Conservation (phyloP, 2,113 vertebrate species). For the Gymnarchus niloticus region DNA sequence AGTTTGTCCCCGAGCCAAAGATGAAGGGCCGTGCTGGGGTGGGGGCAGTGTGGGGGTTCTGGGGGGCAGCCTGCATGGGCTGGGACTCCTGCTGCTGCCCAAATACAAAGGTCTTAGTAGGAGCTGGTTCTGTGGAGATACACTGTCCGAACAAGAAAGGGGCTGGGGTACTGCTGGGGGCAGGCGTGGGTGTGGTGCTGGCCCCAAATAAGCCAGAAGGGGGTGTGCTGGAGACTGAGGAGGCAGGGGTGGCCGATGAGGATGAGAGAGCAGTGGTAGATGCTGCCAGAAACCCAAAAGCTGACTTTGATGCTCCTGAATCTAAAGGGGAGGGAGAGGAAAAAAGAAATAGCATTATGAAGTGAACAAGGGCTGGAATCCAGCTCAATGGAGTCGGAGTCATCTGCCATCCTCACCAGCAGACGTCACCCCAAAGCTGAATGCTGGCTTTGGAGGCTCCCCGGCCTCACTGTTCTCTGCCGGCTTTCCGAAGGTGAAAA, state of each 20-base stretch:
- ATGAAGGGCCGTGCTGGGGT: constrained; percentile 62
- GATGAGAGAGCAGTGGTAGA: constrained; percentile 56
- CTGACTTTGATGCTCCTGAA: constrained; percentile 64
- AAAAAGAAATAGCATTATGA: constrained; percentile 10
- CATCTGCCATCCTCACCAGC: constrained; percentile 45
- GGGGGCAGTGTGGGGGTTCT: constrained; percentile 33
- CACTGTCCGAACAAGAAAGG: constrained; percentile 80
- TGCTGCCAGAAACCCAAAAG: constrained; percentile 73
- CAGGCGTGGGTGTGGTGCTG: constrained; percentile 39
- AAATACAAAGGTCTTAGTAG: constrained; percentile 75
- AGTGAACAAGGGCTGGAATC: background rate
- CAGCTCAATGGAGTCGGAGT: background rate
- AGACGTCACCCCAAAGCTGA: constrained; percentile 70
- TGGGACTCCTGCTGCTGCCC: constrained; percentile 74
- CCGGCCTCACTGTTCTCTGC: constrained; percentile 66
- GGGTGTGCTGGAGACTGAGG: constrained; percentile 51
- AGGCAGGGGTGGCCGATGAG: constrained; percentile 43
- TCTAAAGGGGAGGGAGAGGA: constrained; percentile 47
- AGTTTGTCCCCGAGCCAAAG: constrained; percentile 65
- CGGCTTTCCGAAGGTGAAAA: constrained; percentile 70
- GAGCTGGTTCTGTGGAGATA: constrained; percentile 57
- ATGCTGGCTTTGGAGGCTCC: constrained; percentile 67
- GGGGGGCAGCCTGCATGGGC: constrained; percentile 48
- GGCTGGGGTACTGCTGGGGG: constrained; percentile 36
- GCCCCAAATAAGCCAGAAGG: constrained; percentile 66